Evolutionary conservation across 2,888 invertebrate species (phyloP), one percentile per base, ranked within the genome.

Genomic region (Drosophila neonasuta): DNA sequence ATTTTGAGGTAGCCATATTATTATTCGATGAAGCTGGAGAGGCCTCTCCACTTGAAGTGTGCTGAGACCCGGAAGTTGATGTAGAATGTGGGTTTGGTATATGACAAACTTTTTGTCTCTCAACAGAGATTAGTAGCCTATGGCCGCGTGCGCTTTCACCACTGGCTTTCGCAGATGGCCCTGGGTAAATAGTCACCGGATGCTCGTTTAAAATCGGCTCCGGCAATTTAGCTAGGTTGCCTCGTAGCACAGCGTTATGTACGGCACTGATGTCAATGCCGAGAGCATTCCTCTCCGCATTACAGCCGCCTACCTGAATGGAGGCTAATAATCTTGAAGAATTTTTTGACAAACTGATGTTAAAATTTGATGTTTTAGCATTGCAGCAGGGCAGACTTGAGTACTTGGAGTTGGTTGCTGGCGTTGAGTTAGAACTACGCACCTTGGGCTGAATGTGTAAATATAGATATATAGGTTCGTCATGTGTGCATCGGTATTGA

Each of bases 91-190:
- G 89, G 77, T 88, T 88, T 3, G 89, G 75, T 74, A 88, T 93
- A 87, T 95, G 93, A 88, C 95, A 93, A 84, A 95, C 95, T 92
- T 95, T 94, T 91, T 95, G 96, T 87, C 95, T 93, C 90, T 96
- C 96, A 88, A 94, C 92, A 86, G 94, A 94, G 87, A 93, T 93
- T 8, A 77, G 67, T 50, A 89, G 68, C 3, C 89, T 85, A 62
- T 79, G 88, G 56, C 60, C 74, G 1, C 88, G 81, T 4, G 69
- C 73, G 2, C 78, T 78, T 10, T 76, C 77, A 2, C 71, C 76
- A 0, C 42, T 20, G 0, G 70, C 68, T 39, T 77, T 78, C 3
- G 74, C 44, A 57, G 88, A 88, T 46, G 89, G 90, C 1, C 94
- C 94, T 9, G 94, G 94, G 86, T 94, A 94, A 79, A 94, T 94